Percentiles rank a stretch among this genome's conserved stretches.
These are phyloP conservation scores for Lampropteryx suffumata DNA, from an alignment of 2,888 invertebrate genomes.

Conservation along the genomic window DNA sequence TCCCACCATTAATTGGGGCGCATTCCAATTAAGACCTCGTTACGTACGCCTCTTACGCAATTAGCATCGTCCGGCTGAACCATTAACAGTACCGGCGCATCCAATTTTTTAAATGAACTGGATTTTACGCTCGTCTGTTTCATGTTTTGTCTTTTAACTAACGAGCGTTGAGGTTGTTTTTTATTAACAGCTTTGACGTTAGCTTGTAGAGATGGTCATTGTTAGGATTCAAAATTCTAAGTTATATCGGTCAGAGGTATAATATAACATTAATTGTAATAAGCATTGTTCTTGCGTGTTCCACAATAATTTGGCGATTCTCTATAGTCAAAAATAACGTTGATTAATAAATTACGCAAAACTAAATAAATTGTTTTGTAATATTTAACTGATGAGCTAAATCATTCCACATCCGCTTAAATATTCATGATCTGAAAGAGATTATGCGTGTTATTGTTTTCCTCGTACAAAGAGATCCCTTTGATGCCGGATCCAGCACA, in stretches of 20 bases:
- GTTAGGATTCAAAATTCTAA: no score
- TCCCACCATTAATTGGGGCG: constrained; percentile 76
- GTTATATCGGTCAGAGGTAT: no score
- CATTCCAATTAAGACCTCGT: constrained; percentile 80
- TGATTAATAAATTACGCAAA: no score
- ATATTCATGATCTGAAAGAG: constrained; percentile 45
- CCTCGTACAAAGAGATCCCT: constrained; percentile 69
- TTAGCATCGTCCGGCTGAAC: constrained; percentile 61
- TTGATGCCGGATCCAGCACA: constrained; percentile 62
- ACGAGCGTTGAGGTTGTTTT: constrained; percentile 18
- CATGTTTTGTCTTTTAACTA: constrained; percentile 32
- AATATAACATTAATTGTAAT: no score
- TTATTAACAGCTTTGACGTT: constrained; percentile 6
- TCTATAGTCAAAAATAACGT: no score
- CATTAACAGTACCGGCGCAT: constrained; percentile 50
- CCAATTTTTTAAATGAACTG: constrained; percentile 46
- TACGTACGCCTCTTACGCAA: constrained; percentile 74
- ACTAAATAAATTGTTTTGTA: constrained; percentile 1
- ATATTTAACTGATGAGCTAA: constrained; percentile 13
- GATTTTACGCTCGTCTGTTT: constrained; percentile 28
- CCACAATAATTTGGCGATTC: no score
- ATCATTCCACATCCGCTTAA: constrained; percentile 21
- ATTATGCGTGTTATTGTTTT: constrained; percentile 64
- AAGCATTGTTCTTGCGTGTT: no score
- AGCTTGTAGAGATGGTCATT: constrained; percentile 1